These are phyloP conservation scores for Lobophora halterata DNA, from an alignment of 2,888 invertebrate species.

Conservation along the genomic window DNA sequence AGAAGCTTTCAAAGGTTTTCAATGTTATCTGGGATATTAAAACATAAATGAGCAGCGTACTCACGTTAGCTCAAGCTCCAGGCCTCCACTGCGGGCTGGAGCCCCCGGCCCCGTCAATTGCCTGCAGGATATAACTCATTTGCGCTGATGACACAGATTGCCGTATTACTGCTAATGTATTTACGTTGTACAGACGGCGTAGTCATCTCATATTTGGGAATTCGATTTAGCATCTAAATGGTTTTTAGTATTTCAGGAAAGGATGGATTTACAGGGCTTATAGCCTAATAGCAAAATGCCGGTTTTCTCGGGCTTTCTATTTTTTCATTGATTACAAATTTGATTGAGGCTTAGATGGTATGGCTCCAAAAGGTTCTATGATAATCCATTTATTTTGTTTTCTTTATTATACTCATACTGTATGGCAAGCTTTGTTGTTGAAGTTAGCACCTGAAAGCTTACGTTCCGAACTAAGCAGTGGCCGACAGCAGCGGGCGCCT, in stretches of 20 bases:
- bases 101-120: slow-evolving; percentile 56
- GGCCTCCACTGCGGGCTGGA: slow-evolving; percentile 38
- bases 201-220: slow-evolving; percentile 10
- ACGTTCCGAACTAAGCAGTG: too few relatives aligned
- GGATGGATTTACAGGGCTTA: slow-evolving; percentile 1
- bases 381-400: too few relatives aligned
- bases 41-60: slow-evolving; percentile 18
- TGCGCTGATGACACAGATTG: slow-evolving; percentile 54
- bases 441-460: too few relatives aligned
- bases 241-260: too few relatives aligned
- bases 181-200: slow-evolving; percentile 40
- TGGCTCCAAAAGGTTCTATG: too few relatives aligned
- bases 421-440: too few relatives aligned
- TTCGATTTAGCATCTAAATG: slow-evolving; percentile 6
- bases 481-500: too few relatives aligned
- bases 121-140: slow-evolving; percentile 67
- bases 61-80: slow-evolving; percentile 38
- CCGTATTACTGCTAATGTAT: slow-evolving; percentile 50
- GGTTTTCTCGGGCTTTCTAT: too few relatives aligned
- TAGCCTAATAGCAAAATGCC: background rate
- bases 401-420: too few relatives aligned
- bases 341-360: too few relatives aligned
- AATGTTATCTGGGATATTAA: slow-evolving; percentile 3
- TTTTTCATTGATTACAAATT: too few relatives aligned
- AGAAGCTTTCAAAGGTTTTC: slow-evolving; percentile 1